These are phyloP conservation scores for Nezara viridula DNA, from an alignment of 2,888 invertebrate species.

Conservation along the genomic window DNA sequence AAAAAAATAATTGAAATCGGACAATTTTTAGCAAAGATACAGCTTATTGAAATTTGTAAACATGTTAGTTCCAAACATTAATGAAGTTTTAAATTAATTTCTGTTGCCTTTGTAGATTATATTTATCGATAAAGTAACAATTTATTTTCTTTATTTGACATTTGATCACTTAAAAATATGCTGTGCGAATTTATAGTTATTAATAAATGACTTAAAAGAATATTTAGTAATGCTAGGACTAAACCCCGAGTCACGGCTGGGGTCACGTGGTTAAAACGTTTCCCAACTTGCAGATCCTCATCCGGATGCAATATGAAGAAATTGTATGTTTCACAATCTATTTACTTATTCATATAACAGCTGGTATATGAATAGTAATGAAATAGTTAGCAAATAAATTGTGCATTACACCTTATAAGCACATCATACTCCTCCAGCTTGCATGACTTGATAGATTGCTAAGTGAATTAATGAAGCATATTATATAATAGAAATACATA, in stretches of 20 bases:
- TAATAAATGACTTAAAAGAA: background rate
- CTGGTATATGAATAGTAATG: constrained; percentile 11
- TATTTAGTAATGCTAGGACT: background rate
- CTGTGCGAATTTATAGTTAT: too few relatives aligned
- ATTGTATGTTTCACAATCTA: background rate
- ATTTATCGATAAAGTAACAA: too few relatives aligned
- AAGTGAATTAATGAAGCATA: background rate
- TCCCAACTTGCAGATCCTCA: background rate
- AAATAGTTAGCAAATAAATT: background rate
- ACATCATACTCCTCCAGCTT: background rate
- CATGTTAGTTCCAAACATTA: too few relatives aligned
- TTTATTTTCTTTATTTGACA: too few relatives aligned
- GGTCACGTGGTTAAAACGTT: background rate
- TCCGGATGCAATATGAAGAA: constrained; percentile 8
- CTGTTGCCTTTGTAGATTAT: too few relatives aligned
- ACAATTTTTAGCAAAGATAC: too few relatives aligned
- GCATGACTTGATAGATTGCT: background rate
- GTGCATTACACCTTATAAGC: background rate
- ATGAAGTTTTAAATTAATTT: too few relatives aligned
- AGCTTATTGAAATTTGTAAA: too few relatives aligned
- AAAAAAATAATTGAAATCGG: too few relatives aligned
- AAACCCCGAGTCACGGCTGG: background rate
- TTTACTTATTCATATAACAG: constrained; percentile 9
- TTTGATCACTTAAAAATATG: too few relatives aligned
- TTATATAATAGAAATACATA: background rate